phyloP scores from a whole-genome alignment of 2,113 vertebrate genomes.

The Hyaena hyaena region DNA sequence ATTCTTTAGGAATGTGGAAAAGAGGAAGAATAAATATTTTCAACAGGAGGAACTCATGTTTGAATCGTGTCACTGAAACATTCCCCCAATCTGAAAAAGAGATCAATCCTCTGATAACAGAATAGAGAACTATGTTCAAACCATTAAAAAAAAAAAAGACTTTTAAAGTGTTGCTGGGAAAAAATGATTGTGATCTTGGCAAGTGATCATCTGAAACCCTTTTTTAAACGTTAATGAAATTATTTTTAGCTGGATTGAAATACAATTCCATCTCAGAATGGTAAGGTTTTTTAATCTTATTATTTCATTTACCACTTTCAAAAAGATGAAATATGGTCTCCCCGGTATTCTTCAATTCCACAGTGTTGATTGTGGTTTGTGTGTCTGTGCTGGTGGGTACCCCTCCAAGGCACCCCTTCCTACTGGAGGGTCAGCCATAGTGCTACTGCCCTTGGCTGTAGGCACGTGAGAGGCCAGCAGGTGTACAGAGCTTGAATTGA shows the following conservation, averaged over 20 bases:
- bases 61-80: neutral
- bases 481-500: neutral
- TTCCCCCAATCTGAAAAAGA: neutral
- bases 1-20: slow-evolving; percentile 34
- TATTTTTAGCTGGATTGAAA: slow-evolving; percentile 33
- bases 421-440: accelerated
- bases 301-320: neutral
- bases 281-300: neutral
- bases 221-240: neutral
- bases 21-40: neutral
- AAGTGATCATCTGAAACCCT: neutral
- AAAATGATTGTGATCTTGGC: neutral
- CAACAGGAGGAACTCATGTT: neutral
- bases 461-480: neutral
- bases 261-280: neutral
- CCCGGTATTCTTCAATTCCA: neutral
- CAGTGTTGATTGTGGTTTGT: neutral
- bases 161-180: neutral
- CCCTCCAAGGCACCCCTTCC: neutral
- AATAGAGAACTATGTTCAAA: neutral
- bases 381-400: no score
- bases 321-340: neutral
- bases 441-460: no score
- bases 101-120: neutral
- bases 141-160: neutral